Evolutionary conservation across 2,888 invertebrate genomes (phyloP), one percentile per base, ranked within the genome.

Genomic region (Acleris sparsana): DNA sequence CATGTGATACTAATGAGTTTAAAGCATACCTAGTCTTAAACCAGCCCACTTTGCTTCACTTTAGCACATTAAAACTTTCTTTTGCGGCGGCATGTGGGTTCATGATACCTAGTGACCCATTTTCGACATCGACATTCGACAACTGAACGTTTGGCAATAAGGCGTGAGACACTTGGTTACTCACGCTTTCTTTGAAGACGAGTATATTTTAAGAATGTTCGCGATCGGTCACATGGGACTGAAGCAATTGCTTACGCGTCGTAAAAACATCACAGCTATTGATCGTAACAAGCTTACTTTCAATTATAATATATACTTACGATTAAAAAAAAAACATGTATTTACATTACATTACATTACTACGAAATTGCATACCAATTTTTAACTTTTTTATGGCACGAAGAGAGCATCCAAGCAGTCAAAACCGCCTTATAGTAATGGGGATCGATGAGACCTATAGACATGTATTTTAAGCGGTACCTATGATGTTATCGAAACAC

Each of bases 61-160:
- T 46, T 18, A 20, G 55, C 25, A 33, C 33, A 57, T 57, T 39
- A 4, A 62, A 62, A 62, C 46, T 44, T 78, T 77, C 78, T 81
- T 82, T 84, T 85, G 80, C 84, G 85, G 85, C 81, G 86, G 86
- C 74, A 76, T 83, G 80, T 80, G 79, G 80, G 81, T 87, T 86
- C 83, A 87, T 82, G 82, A 80, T 84, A 85, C 78, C 77, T 78
- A 78, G 84, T 90, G 91, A 89, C 91, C 90, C 84, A 90, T 89
- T 90, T 91, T 86, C 83, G 79, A 82, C 80, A 80, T 85, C 83
- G 78, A 82, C 82, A 84, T 83, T 86, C 84, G 82, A 84, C 80
- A 85, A 80, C 77, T 80, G 78, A 76, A 78, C 80, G 78, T 80
- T 85, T 85, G 83, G 84, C 85, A 87, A 80, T 83, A 84, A 80